phyloP scores from a whole-genome alignment of 2,113 vertebrate species.

The Onychostruthus taczanowskii region DNA sequence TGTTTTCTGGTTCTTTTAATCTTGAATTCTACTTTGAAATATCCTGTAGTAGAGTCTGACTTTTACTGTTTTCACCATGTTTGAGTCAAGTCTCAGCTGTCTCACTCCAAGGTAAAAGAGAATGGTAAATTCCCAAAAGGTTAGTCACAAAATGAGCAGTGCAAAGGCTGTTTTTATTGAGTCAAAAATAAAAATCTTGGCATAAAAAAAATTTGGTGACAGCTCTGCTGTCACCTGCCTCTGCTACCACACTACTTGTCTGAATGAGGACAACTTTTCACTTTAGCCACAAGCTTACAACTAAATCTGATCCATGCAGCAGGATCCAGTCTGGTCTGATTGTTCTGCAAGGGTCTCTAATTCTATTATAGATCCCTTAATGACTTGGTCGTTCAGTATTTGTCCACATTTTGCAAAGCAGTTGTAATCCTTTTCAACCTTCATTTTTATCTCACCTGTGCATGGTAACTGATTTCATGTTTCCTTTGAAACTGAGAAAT shows the following conservation, averaged over 20 bases:
- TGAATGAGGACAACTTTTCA: neutral
- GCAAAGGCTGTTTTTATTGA: neutral
- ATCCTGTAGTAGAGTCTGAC: neutral
- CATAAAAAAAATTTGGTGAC: neutral
- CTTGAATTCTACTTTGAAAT: neutral
- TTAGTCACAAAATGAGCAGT: neutral
- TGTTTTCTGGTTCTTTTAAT: neutral
- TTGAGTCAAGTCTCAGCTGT: neutral
- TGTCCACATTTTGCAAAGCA: neutral
- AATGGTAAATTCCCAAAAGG: neutral
- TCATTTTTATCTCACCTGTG: neutral
- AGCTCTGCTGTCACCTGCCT: neutral
- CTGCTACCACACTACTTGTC: neutral
- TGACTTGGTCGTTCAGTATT: neutral
- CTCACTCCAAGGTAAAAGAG: neutral
- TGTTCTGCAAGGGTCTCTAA: neutral
- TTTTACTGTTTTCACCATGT: neutral
- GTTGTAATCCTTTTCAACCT: neutral
- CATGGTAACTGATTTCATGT: rapidly evolving
- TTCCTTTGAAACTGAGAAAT: neutral
- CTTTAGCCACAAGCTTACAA: neutral
- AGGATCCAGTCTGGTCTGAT: neutral
- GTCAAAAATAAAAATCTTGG: neutral
- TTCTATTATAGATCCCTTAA: neutral
- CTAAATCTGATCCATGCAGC: neutral